These are phyloP conservation scores for Zaprionus vittiger DNA, from an alignment of 1,140 invertebrate species.

Conservation along the genomic window DNA sequence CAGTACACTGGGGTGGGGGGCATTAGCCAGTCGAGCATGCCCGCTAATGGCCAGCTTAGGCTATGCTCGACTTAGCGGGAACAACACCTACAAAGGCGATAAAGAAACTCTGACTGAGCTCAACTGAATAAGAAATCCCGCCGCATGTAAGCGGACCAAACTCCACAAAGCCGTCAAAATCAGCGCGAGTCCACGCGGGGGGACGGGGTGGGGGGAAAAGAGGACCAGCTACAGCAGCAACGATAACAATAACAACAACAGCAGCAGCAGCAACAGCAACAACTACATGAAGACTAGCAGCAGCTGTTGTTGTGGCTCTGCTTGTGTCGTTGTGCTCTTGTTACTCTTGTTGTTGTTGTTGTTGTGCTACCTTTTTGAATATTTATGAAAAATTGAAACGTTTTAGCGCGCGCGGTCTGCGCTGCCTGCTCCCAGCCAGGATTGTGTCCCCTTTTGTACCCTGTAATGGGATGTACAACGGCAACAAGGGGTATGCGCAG, in stretches of 20 bases:
- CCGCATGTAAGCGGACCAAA: constrained; percentile 17
- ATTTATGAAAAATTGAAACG: constrained; percentile 83
- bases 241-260: neutral
- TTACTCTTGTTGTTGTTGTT: constrained; percentile 17
- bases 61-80: neutral
- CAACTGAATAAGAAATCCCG: constrained; percentile 56
- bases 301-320: constrained; percentile 60
- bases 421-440: constrained; percentile 33
- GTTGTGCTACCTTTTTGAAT: constrained; percentile 77
- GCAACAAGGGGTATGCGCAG: constrained; percentile 2
- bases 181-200: constrained; percentile 1
- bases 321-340: constrained; percentile 51
- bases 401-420: constrained; percentile 62
- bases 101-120: constrained; percentile 56
- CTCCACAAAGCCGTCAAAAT: constrained; percentile 21
- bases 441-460: constrained; percentile 51
- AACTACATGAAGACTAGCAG: constrained; percentile 31
- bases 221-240: constrained; percentile 27
- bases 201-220: neutral
- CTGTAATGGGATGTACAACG: neutral
- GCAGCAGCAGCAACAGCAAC: neutral
- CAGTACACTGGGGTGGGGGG: no score
- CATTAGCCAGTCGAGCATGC: neutral
- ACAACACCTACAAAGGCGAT: constrained; percentile 64
- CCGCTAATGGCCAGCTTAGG: neutral